Evolutionary conservation across 2,888 invertebrate species (phyloP).

Genomic region (Meghimatium bilineatum): DNA sequence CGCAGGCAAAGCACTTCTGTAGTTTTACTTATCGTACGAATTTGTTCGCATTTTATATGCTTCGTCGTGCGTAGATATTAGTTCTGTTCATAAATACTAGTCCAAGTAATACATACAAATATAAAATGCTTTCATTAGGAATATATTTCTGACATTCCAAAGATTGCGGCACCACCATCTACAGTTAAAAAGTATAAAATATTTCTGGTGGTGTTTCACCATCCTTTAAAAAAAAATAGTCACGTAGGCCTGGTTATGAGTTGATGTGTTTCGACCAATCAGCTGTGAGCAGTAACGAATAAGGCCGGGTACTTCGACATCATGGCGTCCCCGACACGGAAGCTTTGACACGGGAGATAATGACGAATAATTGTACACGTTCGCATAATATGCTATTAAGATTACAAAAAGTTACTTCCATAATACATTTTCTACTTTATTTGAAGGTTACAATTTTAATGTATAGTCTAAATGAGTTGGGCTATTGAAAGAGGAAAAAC

Average conservation of each 20-base stretch:
- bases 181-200: neutral
- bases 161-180: too few relatives aligned
- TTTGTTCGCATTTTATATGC: too few relatives aligned
- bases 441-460: neutral
- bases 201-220: neutral
- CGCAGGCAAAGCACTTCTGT: too few relatives aligned
- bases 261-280: conserved; percentile 25
- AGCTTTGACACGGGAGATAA: neutral
- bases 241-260: conserved; percentile 17
- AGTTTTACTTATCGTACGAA: too few relatives aligned
- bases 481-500: neutral
- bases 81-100: too few relatives aligned
- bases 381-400: too few relatives aligned
- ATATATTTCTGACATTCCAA: too few relatives aligned
- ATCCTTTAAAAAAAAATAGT: neutral
- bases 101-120: too few relatives aligned
- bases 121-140: too few relatives aligned
- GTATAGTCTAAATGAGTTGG: neutral
- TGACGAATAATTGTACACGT: neutral
- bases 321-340: neutral
- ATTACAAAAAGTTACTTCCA: too few relatives aligned
- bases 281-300: conserved; percentile 23
- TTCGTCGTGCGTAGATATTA: too few relatives aligned
- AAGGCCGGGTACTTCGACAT: neutral
- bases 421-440: neutral